Evolutionary conservation across 1,140 invertebrate genomes (phyloP).

Genomic region (Colletes gigas): DNA sequence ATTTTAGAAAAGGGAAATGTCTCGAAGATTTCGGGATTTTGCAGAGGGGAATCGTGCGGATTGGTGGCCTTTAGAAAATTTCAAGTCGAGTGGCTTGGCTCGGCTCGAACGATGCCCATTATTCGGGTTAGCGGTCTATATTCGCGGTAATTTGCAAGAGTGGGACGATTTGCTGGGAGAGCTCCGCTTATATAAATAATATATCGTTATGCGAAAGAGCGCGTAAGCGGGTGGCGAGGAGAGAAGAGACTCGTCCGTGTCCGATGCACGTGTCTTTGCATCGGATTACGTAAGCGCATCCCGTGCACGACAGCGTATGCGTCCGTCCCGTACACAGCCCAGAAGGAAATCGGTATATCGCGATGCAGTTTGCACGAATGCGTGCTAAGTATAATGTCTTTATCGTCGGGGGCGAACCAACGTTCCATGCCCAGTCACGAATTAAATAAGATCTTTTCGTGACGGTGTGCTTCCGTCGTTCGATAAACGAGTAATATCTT

Average conservation of each 20-base stretch:
- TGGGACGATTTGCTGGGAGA: conserved; percentile 60
- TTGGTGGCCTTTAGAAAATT: conserved; percentile 8
- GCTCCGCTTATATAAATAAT: conserved; percentile 68
- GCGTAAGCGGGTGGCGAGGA: conserved; percentile 27
- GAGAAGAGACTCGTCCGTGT: conserved; percentile 37
- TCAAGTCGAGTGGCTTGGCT: not conserved
- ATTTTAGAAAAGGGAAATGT: no score
- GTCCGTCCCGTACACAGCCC: not conserved
- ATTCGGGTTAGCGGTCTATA: conserved; percentile 50
- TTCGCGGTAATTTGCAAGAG: conserved; percentile 55
- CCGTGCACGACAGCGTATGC: conserved; percentile 6
- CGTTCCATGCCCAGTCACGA: conserved; percentile 25
- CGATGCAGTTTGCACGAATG: not conserved
- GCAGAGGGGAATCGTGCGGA: no score
- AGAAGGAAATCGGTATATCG: conserved; percentile 31
- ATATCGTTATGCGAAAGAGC: conserved; percentile 64
- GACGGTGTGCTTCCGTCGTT: conserved; percentile 7
- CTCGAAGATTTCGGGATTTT: not conserved
- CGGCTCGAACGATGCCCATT: conserved; percentile 26
- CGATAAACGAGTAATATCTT: conserved; percentile 20
- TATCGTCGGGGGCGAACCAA: conserved; percentile 4
- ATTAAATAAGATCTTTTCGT: conserved; percentile 29
- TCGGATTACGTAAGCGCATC: conserved; percentile 58
- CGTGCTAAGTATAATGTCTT: conserved; percentile 38
- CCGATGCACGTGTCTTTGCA: conserved; percentile 60